Base-by-base conservation (phyloP, 2,888 invertebrate genomes). In the Parnassius orleans region DNA sequence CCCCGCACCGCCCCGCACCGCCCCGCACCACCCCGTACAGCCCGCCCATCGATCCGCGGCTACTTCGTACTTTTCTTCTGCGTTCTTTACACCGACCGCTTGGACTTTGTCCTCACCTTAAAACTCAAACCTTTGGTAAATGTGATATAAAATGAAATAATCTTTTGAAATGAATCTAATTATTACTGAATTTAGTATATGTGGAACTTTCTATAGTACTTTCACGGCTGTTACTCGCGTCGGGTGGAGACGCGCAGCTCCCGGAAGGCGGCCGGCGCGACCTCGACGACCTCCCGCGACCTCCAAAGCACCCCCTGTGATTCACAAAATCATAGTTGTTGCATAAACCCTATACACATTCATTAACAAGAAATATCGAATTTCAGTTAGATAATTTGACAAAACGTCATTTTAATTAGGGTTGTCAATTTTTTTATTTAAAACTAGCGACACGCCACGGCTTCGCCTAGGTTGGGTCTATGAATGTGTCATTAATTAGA, bases 1-100 rank as follows among this genome's bases (percentile, higher is more conserved):
- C 75, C 77, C 76, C 76, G 75, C 77, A 24, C 57, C 52, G 15
- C 61, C 61, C 54, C 65, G 57, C 73, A 69, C 80, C 78, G 77
- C 79, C 80, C 80, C 77, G 77, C 79, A 73, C 78, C 73, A 77
- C 79, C 80, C 33, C 77, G 77, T 79, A 73, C 78, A 73, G 71
- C 72, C 73, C 73, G 71, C 72, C 76, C 73, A 72, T 72, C 77
- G 75, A 57, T 62, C 64, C 41, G 55, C 61, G 48, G 9, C 15
- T 51, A 24, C 54, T 14, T 11, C 43, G 50, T 44, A 9, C 19
- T 11, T 46, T 52, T 47, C 47, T 52, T 51, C 51, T 42, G 44
- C 50, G 55, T 55, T 61, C 44, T 41, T 1, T 15, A 41, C 14
- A 41, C 48, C 14, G 1, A 3, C 1, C 33, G 0, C 33, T 33